Evolutionary conservation across 23 tunicate species (phyloP).

Genomic region (Halocynthia aurantium): DNA sequence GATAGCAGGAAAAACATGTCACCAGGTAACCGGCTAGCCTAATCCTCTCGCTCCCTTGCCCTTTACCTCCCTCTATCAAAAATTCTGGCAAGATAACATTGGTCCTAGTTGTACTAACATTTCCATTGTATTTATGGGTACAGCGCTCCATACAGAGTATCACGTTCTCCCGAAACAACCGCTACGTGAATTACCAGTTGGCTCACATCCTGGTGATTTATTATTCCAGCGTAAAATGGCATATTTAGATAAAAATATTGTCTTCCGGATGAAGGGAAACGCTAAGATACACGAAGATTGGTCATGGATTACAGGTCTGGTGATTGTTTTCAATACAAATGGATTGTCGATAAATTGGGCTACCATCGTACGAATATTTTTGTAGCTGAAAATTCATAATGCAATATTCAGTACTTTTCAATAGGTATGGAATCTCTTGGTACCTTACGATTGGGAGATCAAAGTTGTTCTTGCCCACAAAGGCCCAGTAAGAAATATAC

Average conservation of each 20-base stretch:
- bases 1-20: conserved; percentile 6
- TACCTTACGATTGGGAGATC: conserved; percentile 64
- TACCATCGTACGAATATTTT: neutral
- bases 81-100: neutral
- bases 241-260: conserved; percentile 58
- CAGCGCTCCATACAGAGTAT: neutral
- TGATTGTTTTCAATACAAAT: neutral
- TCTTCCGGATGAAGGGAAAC: conserved; percentile 42
- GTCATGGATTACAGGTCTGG: conserved; percentile 69
- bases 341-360: neutral
- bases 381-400: neutral
- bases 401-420: neutral
- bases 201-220: neutral
- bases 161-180: too few relatives aligned
- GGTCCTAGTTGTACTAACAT: too few relatives aligned
- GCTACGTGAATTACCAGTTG: neutral
- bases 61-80: too few relatives aligned
- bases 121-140: neutral
- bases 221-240: conserved; percentile 51
- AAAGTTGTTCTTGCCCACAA: conserved; percentile 14
- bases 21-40: neutral
- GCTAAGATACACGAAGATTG: conserved; percentile 58
- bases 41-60: neutral
- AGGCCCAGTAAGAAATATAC: conserved; percentile 42
- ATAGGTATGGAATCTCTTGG: conserved; percentile 74